Base-by-base conservation (phyloP, 37 sponge, comb jelly and placozoan species). In the Cliona cf. orientalis region DNA sequence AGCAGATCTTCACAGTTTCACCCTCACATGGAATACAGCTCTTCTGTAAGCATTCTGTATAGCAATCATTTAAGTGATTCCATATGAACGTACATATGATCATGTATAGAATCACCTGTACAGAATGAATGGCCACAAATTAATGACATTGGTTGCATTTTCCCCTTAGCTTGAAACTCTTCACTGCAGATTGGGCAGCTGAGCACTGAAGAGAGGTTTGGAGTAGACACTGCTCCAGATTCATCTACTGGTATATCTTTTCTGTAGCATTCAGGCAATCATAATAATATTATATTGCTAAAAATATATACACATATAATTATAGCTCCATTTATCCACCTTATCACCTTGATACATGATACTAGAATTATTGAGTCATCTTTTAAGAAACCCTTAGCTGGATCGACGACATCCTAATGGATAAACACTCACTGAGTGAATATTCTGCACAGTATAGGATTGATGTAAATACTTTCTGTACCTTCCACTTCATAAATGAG, bases 91-190 rank as follows among this genome's bases (percentile, higher is more conserved):
- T 67, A 37, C 38, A 38, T 7, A 6, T 67, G 36, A 5, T 38
- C 9, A 67, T 41, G 11, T 9, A 38, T 37, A 11, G 7, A 37
- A 7, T 1, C 62, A 82, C 82, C 82, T 32, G 35, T 45, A 45
- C 82, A 82, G 82, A 82, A 82, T 35, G 82, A 63, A 38, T 82
- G 82, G 9, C 82, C 82, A 72, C 82, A 82, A 19, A 22, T 53
- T 9, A 82, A 62, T 23, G 42, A 72, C 72, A 71, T 82, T 19
- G 82, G 82, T 37, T 62, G 46, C 46, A 28, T 57, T 31, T 63
- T 28, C 19, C 82, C 82, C 23, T 61, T 34, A 9, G 42, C 49
- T 11, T 82, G 46, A 61, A 42, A 82, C 19, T 56, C 57, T 22
- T 58, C 58, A 70, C 21, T 26, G 28, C 81, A 80, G 23, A 22